Base-by-base conservation (phyloP, 2,113 vertebrate species). In the Formicarius rufipectus region DNA sequence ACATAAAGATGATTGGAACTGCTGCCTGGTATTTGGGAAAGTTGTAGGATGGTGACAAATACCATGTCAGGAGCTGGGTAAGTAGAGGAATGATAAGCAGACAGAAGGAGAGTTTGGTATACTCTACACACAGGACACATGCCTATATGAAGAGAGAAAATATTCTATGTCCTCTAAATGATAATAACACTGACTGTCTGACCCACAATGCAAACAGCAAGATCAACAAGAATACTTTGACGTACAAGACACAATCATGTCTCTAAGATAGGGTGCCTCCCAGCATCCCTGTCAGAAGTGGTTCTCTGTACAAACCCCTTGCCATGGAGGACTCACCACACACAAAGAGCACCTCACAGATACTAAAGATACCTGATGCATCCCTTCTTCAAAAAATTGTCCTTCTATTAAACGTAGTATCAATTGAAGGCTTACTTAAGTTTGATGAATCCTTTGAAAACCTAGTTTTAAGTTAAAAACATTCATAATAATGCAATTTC, bases 391-490 rank as follows among this genome's bases (percentile, higher is more conserved):
- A 84, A 79, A 94, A 87, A 30, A 17, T 20, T 52, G 4, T 39
- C 45, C 31, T 53, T 28, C 45, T 87, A 8, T 47, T 22, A 52
- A 49, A 90, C 58, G 14, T 3, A 6, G 1, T 8, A 12, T 40
- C 17, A 87, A 39, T 7, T 52, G 27, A 78, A 87, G 20, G 15
- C 3, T 84, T 37, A 72, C 18, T 45, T 64, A 76, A 93, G 44
- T 25, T 89, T 71, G 39, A 86, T 22, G 19, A n/a, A n/a, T 52
- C 47, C 31, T 87, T 60, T n/a, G 42, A 72, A 92, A 93, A 87
- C 59, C 40, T 78, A 20, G 23, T 81, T 87, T 55, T 44, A 64
- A 91, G 37, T 49, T 47, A 60, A 5, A 67, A 69, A 40, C 23
- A 31, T 75, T 91, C 72, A 8, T 77, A 87, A 59, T 59, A 18